Conservation (phyloP, 2,797 vertebrate genomes). For the Arctocebus calabarensis region DNA sequence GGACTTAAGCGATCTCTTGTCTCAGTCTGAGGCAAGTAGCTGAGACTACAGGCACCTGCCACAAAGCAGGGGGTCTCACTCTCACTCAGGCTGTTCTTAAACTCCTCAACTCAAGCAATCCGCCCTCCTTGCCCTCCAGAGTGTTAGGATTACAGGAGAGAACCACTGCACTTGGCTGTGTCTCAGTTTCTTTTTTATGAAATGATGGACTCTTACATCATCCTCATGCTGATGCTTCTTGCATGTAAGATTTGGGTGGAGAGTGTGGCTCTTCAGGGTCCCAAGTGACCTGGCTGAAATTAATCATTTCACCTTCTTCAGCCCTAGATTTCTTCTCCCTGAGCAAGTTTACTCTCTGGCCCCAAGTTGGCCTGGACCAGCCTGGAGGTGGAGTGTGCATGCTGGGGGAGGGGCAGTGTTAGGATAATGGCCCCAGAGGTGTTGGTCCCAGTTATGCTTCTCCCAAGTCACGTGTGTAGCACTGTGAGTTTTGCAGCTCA, state of each 20-base stretch:
- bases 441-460: not conserved
- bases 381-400: not conserved
- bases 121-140: too few species aligned
- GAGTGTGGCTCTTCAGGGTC: not conserved
- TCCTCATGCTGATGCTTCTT: not conserved
- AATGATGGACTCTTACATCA: not conserved
- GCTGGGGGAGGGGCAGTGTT: not conserved
- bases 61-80: too few species aligned
- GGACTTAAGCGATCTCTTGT: too few species aligned
- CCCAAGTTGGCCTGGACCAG: not conserved
- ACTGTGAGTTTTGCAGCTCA: not conserved
- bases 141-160: too few species aligned
- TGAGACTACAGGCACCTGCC: too few species aligned
- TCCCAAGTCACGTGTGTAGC: not conserved
- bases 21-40: too few species aligned
- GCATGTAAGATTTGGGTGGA: not conserved
- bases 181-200: not conserved
- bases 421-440: conserved; percentile 32
- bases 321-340: not conserved
- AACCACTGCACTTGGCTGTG: too few species aligned
- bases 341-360: not conserved
- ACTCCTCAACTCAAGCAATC: too few species aligned
- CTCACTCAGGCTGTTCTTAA: too few species aligned
- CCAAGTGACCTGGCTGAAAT: not conserved
- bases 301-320: not conserved